phyloP scores from a whole-genome alignment of 1,140 invertebrate species.

The Drosophila ohnishii region DNA sequence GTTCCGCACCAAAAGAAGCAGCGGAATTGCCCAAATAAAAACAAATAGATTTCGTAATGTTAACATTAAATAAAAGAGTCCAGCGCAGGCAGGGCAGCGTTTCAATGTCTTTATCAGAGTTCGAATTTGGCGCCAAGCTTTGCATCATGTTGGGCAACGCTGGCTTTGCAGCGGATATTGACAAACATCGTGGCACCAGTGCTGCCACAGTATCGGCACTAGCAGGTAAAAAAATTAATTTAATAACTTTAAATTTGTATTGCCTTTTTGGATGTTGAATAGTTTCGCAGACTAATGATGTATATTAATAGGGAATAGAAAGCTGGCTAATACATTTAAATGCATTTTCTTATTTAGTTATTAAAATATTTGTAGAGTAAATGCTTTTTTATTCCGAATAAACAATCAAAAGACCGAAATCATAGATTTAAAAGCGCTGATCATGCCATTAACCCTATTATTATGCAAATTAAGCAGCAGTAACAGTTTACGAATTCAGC shows the following conservation, averaged over 20 bases:
- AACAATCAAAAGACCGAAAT: not conserved
- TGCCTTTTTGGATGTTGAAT: no score
- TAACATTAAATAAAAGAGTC: not conserved
- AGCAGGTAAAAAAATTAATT: not conserved
- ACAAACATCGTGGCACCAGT: not conserved
- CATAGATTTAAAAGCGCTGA: not conserved
- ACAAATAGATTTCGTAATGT: not conserved
- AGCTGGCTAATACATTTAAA: no score
- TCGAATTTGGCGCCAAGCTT: conserved; percentile 6
- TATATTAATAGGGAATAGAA: no score
- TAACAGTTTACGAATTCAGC: not conserved
- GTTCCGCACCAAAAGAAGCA: conserved; percentile 2
- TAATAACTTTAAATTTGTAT: no score
- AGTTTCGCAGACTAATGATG: no score
- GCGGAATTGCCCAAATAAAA: conserved; percentile 12
- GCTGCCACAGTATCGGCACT: not conserved
- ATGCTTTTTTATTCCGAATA: not conserved
- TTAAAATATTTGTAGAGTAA: not conserved
- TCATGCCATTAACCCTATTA: not conserved
- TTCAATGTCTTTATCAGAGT: not conserved
- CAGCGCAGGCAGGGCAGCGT: not conserved
- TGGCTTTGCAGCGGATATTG: not conserved
- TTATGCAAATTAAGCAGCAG: conserved; percentile 2
- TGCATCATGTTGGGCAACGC: not conserved
- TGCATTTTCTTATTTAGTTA: no score